phyloP scores from a whole-genome alignment of 2,113 vertebrate genomes.

The Peucedramus taeniatus region DNA sequence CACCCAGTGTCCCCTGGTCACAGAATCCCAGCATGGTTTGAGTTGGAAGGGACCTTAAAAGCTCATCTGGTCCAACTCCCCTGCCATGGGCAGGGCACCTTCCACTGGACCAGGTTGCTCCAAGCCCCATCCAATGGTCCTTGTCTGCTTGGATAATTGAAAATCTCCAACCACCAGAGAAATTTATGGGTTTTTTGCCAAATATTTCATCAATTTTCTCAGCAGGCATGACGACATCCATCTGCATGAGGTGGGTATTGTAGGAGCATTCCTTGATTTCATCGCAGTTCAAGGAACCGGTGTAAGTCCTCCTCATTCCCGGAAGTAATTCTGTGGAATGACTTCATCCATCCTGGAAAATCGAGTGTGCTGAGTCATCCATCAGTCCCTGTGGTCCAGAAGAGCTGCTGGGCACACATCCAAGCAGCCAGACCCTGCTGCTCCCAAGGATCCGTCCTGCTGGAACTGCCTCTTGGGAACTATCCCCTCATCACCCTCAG shows the following conservation, averaged over 20 bases:
- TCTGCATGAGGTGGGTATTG: background rate
- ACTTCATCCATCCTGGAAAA: background rate
- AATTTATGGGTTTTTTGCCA: background rate
- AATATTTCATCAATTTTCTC: background rate
- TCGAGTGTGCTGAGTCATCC: background rate
- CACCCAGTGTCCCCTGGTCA: background rate
- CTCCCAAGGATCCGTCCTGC: background rate
- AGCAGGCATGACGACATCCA: background rate
- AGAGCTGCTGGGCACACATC: background rate
- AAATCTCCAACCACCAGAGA: background rate
- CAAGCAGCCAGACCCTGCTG: background rate
- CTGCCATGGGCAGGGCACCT: background rate
- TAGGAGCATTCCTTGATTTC: background rate
- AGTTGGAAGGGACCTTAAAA: background rate
- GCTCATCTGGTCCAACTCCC: background rate
- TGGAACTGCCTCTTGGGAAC: background rate
- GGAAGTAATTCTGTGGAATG: background rate
- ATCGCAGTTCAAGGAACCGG: rapidly evolving
- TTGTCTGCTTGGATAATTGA: background rate
- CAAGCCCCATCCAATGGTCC: background rate
- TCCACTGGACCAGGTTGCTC: background rate
- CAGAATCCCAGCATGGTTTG: background rate
- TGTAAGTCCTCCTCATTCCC: background rate
- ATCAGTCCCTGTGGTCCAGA: background rate
- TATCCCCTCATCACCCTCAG: background rate